Base-by-base conservation (phyloP, 2,797 vertebrate genomes). In the Halcyon leucocephala region DNA sequence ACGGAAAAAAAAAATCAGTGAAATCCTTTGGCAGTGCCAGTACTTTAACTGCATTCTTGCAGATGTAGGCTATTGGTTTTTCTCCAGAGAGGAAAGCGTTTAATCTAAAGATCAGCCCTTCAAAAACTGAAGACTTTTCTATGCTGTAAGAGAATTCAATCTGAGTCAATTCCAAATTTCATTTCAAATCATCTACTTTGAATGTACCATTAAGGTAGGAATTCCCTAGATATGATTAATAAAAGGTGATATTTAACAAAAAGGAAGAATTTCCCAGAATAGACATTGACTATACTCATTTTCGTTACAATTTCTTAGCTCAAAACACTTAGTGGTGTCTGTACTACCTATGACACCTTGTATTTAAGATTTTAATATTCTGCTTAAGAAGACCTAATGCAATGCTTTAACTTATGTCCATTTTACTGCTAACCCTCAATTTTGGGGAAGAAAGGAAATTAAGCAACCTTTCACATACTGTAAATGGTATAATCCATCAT, bases 401-500 rank as follows among this genome's bases (percentile, higher is more conserved):
- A 49, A 10, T 60, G 15, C 26, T 54, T 67, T 72, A 74, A 69
- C 55, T 86, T 89, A n/a, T 28, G 64, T 49, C 41, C 55, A 33
- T 90, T 77, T 92, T 78, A 52, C 33, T 77, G 44, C 29, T 89
- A 61, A 35, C 33, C 37, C 21, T 89, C 82, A 67, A 20, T 79
- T 82, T 77, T 24, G 48, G 48, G 42, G 39, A 82, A 60, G 29
- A 49, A 91, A 79, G 81, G 80, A 55, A 81, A 49, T 62, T 7
- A 57, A 76, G 60, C 55, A 90, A 65, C n/a, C 4, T 89, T 93
- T 94, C 60, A 61, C 52, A 51, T 89, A 19, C 33, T 87, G 55
- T 90, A 80, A 95, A 89, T 86, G 10, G 21, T 64, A 61, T 29
- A 93, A 95, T 96, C 87, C 54, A 71, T 92, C 86, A 74, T 77